Evolutionary conservation across 2,888 invertebrate species (phyloP).

Genomic region (Toxonevra muliebris): DNA sequence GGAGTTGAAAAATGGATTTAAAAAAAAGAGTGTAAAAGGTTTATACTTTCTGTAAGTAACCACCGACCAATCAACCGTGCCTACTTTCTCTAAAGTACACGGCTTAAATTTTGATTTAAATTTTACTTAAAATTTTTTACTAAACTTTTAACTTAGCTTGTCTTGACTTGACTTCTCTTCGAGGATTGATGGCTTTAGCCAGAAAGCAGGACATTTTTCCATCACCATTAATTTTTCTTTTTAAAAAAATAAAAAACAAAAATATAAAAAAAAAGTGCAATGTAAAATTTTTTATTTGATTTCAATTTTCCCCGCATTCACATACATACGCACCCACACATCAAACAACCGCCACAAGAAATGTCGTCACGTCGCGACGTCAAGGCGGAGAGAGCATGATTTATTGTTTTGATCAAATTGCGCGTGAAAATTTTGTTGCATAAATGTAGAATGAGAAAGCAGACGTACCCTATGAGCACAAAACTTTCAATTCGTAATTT

Average conservation of each 20-base stretch:
- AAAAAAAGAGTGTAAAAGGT: too few species aligned
- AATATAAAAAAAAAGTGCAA: too few species aligned
- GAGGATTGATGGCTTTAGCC: conserved; percentile 35
- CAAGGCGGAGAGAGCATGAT: conserved; percentile 30
- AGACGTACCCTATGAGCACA: conserved; percentile 15
- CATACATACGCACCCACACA: not conserved
- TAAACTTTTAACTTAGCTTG: too few species aligned
- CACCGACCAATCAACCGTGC: too few species aligned
- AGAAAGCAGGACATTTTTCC: conserved; percentile 30
- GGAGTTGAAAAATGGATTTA: too few species aligned
- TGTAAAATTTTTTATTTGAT: conserved; percentile 1
- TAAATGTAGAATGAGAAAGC: not conserved
- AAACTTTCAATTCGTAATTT: too few species aligned
- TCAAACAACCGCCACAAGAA: conserved; percentile 17
- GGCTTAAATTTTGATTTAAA: too few species aligned
- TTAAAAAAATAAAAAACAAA: not conserved
- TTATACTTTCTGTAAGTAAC: too few species aligned
- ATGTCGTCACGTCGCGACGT: conserved; percentile 28
- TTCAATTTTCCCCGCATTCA: not conserved
- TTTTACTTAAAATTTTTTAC: too few species aligned
- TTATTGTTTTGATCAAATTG: conserved; percentile 38
- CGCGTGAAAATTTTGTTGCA: conserved; percentile 32
- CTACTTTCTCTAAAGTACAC: too few species aligned
- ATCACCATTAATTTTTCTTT: conserved; percentile 28
- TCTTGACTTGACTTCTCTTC: not conserved